phyloP scores from a whole-genome alignment of 2,113 vertebrate genomes.

The Oryzias woworae region DNA sequence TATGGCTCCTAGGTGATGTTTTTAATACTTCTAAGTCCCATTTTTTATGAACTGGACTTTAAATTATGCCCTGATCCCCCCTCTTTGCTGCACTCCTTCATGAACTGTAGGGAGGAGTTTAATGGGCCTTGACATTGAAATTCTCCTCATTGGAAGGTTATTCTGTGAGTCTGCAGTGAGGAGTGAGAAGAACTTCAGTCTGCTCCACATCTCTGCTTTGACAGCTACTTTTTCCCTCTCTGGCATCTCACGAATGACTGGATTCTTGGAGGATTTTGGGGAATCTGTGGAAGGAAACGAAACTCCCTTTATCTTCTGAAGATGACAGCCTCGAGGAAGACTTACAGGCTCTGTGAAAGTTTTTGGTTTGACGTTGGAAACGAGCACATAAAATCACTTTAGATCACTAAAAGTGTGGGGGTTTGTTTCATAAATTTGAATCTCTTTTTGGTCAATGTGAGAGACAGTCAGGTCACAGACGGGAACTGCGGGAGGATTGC shows the following conservation, averaged over 20 bases:
- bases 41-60: not conserved
- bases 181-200: not conserved
- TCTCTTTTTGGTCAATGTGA: not conserved
- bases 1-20: too few relatives aligned
- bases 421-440: not conserved
- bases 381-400: not conserved
- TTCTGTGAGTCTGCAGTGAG: not conserved
- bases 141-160: slow-evolving; percentile 24
- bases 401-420: not conserved
- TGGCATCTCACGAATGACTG: not conserved
- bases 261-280: not conserved
- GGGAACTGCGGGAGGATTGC: slow-evolving; percentile 53
- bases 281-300: slow-evolving; percentile 1
- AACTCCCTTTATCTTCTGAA: slow-evolving; percentile 3
- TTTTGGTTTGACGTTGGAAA: not conserved
- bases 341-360: not conserved
- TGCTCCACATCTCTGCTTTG: not conserved
- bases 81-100: not conserved
- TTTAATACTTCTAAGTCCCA: not conserved
- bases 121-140: slow-evolving; percentile 3
- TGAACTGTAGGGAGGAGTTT: slow-evolving; percentile 42
- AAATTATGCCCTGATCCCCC: not conserved
- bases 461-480: slow-evolving; percentile 27
- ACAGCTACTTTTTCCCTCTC: not conserved
- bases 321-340: slow-evolving; percentile 8